Conservation (phyloP, 2,113 vertebrate species). For the Rhadina sibilatrix region DNA sequence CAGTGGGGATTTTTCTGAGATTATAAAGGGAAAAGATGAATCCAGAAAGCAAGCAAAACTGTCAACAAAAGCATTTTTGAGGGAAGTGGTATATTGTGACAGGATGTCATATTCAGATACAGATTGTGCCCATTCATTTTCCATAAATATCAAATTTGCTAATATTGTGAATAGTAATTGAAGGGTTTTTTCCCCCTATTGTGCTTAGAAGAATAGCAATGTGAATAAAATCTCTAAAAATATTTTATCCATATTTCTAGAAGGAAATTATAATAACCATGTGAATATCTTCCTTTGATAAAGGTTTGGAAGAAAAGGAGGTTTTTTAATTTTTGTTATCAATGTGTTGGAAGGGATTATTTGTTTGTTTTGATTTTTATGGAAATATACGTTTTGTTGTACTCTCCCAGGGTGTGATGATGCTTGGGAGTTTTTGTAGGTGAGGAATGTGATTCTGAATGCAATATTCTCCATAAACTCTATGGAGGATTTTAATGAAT, state of each 20-base stretch:
- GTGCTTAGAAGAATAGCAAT: background rate
- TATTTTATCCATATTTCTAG: background rate
- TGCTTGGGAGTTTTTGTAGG: background rate
- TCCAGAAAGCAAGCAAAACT: background rate
- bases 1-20: constrained; percentile 10
- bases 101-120: constrained; percentile 17
- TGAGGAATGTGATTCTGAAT: background rate
- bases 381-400: background rate
- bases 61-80: constrained; percentile 30
- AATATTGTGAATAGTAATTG: constrained; percentile 29
- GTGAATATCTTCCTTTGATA: background rate
- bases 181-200: background rate
- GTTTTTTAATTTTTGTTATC: background rate
- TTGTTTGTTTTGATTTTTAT: constrained; percentile 19
- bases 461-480: background rate
- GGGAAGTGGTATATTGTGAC: background rate
- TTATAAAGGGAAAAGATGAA: constrained; percentile 2
- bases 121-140: background rate
- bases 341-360: background rate
- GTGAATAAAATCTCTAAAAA: background rate
- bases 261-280: background rate
- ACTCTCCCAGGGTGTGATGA: background rate
- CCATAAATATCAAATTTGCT: constrained; percentile 38
- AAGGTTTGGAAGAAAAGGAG: background rate
- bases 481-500: background rate